These are phyloP conservation scores for Diabrotica virgifera DNA, from an alignment of 1,140 invertebrate species.

Conservation along the genomic window DNA sequence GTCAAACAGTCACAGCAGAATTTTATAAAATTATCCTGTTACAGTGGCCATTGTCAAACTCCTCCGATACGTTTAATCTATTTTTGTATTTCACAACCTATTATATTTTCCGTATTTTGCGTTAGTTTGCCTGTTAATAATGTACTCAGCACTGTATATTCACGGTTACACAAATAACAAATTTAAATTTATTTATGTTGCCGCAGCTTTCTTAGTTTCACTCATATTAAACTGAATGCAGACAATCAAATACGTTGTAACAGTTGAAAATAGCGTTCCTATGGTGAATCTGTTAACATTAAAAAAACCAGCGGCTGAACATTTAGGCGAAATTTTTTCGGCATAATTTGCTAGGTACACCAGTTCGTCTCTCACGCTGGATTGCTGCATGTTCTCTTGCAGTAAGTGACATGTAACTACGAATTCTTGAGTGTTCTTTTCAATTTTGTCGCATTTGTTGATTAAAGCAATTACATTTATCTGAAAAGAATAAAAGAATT, in stretches of 20 bases:
- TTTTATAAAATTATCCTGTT: too few species aligned
- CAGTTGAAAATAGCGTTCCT: neutral
- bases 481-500: too few species aligned
- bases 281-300: neutral
- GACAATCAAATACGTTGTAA: neutral
- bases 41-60: too few species aligned
- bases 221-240: neutral
- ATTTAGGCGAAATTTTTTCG: conserved; percentile 1
- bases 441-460: neutral
- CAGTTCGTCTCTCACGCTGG: neutral
- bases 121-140: too few species aligned
- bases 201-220: neutral
- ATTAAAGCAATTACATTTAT: too few species aligned
- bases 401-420: neutral
- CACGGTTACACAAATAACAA: too few species aligned
- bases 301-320: neutral
- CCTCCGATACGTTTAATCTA: too few species aligned
- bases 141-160: too few species aligned
- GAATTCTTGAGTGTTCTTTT: neutral
- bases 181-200: too few species aligned
- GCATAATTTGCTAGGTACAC: neutral
- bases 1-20: too few species aligned
- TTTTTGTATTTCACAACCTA: too few species aligned
- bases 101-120: too few species aligned
- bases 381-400: neutral